Conservation (phyloP, 2,888 invertebrate genomes). For the Diarsia dahlii region DNA sequence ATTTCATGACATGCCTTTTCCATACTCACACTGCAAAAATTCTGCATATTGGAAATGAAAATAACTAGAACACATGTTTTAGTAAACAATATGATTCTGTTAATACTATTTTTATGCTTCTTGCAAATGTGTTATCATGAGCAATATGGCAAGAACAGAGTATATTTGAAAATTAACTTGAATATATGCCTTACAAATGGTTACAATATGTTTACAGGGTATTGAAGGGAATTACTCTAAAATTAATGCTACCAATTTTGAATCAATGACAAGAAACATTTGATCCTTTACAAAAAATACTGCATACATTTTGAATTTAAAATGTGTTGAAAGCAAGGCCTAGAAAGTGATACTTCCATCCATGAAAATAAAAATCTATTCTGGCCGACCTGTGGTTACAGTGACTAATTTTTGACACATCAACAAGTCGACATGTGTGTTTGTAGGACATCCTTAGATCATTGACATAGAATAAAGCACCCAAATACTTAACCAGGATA, state of each 20-base stretch:
- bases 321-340: background rate
- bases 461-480: constrained; percentile 24
- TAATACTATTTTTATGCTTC: constrained; percentile 10
- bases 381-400: background rate
- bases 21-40: constrained; percentile 11
- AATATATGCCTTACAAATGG: background rate
- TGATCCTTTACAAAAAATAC: background rate
- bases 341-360: background rate
- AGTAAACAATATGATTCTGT: constrained; percentile 9
- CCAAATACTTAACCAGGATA: constrained; percentile 3
- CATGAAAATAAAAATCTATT: background rate
- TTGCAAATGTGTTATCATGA: constrained; percentile 6
- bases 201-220: background rate
- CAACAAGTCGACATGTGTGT: constrained; percentile 2
- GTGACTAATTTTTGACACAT: constrained; percentile 9
- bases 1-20: constrained; percentile 22
- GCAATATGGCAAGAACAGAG: background rate
- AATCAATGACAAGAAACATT: background rate
- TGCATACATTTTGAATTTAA: too few species aligned
- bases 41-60: constrained; percentile 24
- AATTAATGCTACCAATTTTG: background rate
- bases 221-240: background rate
- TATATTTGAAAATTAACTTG: constrained; percentile 4
- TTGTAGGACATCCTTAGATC: constrained; percentile 8
- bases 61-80: constrained; percentile 34